A percentile compares a stretch with the other conserved stretches of the same genome.
phyloP scores from a whole-genome alignment of 2,113 vertebrate species.

The Microcebus ravelobensis region DNA sequence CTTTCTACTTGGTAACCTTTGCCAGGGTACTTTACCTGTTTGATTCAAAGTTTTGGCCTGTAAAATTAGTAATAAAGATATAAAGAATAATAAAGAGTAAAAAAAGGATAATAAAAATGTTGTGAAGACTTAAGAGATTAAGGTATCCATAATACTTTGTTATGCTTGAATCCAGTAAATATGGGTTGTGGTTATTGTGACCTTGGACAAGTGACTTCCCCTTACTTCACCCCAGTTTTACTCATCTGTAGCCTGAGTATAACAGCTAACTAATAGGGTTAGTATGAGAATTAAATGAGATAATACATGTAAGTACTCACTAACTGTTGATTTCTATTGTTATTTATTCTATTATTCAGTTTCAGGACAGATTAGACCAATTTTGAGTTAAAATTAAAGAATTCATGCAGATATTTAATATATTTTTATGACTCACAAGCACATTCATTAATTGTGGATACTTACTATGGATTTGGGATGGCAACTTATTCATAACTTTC shows the following conservation, averaged over 20 bases:
- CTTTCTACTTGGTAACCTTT: background rate
- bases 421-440: background rate
- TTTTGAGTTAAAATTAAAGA: conserved; percentile 52
- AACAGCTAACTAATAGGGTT: background rate
- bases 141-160: conserved; percentile 15
- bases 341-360: background rate
- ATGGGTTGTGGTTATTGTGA: background rate
- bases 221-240: background rate
- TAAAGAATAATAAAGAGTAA: background rate
- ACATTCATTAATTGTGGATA: background rate
- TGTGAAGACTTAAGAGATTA: background rate
- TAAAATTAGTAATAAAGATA: background rate
- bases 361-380: background rate
- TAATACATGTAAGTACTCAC: background rate
- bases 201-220: background rate
- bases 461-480: conserved; percentile 9
- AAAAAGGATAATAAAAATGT: conserved; percentile 7
- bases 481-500: conserved; percentile 16
- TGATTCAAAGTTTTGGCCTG: background rate
- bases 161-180: background rate
- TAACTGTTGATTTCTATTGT: conserved; percentile 23
- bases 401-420: background rate
- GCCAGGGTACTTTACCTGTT: background rate
- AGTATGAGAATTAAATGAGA: background rate
- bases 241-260: background rate